Conservation (phyloP, 2,113 vertebrate species). For the Forbesichthys agassizii region DNA sequence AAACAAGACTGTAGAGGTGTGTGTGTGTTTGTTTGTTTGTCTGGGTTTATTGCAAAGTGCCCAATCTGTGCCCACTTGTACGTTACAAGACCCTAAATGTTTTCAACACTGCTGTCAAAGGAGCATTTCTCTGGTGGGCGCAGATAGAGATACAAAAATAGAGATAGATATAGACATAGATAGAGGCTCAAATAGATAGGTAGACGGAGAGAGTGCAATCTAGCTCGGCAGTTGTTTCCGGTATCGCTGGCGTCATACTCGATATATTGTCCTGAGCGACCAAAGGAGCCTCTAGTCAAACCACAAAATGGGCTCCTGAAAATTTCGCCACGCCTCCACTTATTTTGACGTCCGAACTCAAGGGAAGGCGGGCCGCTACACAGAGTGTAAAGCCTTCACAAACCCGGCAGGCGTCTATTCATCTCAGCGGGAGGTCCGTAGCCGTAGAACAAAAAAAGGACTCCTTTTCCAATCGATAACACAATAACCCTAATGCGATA, state of each 20-base stretch:
- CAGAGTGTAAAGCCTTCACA: constrained; percentile 11
- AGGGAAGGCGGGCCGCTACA: not conserved
- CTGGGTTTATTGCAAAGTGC: not conserved
- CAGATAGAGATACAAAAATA: not conserved
- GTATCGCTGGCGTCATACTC: constrained; percentile 47
- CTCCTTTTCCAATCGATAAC: constrained; percentile 9
- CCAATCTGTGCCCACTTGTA: too few relatives aligned
- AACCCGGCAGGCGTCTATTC: not conserved
- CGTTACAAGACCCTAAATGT: not conserved
- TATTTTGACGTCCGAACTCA: constrained; percentile 23
- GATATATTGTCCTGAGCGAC: constrained; percentile 47
- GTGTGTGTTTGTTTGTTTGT: not conserved
- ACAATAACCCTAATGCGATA: not conserved
- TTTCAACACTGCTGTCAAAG: not conserved
- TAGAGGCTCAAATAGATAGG: too few relatives aligned
- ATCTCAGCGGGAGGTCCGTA: not conserved
- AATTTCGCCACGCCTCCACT: constrained; percentile 28
- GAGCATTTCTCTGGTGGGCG: not conserved
- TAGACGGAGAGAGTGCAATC: not conserved
- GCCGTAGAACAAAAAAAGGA: constrained; percentile 8
- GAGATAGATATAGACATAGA: constrained; percentile 16
- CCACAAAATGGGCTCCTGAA: constrained; percentile 41
- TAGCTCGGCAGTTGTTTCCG: too few relatives aligned
- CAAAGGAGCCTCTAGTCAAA: constrained; percentile 39
- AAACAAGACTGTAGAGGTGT: not conserved